Evolutionary conservation across 92 coral and sea anemone genomes (phyloP).

Genomic region (Anthopleura xanthogrammica): DNA sequence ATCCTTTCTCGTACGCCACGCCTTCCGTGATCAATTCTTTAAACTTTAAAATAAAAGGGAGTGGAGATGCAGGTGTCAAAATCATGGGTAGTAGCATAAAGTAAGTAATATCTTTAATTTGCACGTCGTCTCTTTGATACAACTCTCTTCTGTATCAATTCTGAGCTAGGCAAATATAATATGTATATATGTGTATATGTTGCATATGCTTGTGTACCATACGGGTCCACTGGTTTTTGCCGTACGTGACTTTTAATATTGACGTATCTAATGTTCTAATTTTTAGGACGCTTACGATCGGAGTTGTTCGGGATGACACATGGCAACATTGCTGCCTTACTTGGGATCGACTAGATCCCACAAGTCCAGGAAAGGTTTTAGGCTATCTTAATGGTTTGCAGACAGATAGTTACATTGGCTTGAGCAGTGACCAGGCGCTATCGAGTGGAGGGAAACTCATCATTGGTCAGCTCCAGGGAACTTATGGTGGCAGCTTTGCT

Average conservation of each 20-base stretch:
- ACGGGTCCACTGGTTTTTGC: no score
- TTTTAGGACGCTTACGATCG: neutral
- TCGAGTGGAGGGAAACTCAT: constrained; percentile 15
- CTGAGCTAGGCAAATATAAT: no score
- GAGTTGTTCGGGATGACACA: neutral
- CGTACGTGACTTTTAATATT: no score
- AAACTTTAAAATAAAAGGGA: neutral
- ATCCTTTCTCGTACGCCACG: constrained; percentile 18
- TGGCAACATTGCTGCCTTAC: constrained; percentile 29
- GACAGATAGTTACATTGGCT: neutral
- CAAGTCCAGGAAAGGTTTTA: neutral
- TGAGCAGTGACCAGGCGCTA: neutral
- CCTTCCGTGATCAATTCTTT: neutral
- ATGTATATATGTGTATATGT: no score
- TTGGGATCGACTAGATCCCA: neutral
- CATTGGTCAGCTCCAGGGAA: constrained; percentile 19
- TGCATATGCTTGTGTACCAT: no score
- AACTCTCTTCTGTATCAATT: no score
- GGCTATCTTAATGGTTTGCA: neutral
- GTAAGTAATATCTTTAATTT: neutral
- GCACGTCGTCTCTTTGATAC: no score
- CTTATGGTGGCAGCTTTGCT: constrained; percentile 4
- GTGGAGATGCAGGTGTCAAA: neutral
- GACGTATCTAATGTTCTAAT: neutral
- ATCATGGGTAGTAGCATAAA: neutral